phyloP scores from a whole-genome alignment of 2,113 vertebrate genomes.

The Chascanopsetta lugubris region DNA sequence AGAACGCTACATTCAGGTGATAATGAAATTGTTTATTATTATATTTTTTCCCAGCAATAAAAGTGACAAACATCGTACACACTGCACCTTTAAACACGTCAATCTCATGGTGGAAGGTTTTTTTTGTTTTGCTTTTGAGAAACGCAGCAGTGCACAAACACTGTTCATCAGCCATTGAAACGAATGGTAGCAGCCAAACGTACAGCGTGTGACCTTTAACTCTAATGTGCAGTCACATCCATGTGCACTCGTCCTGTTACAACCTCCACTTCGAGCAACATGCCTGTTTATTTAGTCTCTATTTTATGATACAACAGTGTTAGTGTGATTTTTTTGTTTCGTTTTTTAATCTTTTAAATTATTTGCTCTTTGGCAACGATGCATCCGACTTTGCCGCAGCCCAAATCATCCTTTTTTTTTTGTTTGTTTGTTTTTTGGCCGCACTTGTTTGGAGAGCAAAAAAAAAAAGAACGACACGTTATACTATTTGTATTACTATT shows the following conservation, averaged over 20 bases:
- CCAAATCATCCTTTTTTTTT: conserved; percentile 1
- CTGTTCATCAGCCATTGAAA: conserved; percentile 16
- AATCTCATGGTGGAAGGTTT: background rate
- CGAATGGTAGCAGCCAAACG: conserved; percentile 33
- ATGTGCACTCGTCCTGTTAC: conserved; percentile 29
- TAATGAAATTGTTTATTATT: no score
- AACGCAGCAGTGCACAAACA: conserved; percentile 11
- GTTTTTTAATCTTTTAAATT: conserved; percentile 53
- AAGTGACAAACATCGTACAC: no score
- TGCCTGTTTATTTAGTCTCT: conserved; percentile 40
- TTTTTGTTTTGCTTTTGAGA: conserved; percentile 34
- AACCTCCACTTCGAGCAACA: background rate
- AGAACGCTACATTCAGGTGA: no score
- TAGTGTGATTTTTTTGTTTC: conserved; percentile 41
- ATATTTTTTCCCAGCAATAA: no score
- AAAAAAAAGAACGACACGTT: conserved; percentile 41
- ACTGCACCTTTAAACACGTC: conserved; percentile 8
- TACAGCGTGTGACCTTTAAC: conserved; percentile 23
- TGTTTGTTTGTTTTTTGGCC: background rate
- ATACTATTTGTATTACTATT: conserved; percentile 55
- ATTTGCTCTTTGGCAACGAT: conserved; percentile 35
- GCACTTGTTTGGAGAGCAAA: conserved; percentile 53
- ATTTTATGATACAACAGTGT: conserved; percentile 56
- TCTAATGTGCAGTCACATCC: conserved; percentile 17
- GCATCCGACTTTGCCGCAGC: conserved; percentile 38